These are phyloP conservation scores for Drosophila pectinifera DNA, from an alignment of 1,140 invertebrate genomes.

Conservation along the genomic window DNA sequence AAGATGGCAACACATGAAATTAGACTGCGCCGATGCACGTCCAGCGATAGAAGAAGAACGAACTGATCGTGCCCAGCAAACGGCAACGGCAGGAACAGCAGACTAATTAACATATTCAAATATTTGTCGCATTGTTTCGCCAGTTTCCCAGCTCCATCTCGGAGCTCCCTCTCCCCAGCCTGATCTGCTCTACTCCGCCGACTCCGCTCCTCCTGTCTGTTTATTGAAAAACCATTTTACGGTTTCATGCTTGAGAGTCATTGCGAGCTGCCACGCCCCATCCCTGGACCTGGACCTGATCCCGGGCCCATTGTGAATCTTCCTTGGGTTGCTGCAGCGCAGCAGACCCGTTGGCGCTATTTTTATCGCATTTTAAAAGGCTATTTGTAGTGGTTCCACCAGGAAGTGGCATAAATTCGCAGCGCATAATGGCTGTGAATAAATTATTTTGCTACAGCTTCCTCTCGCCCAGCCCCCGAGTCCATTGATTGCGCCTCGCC, in stretches of 20 bases:
- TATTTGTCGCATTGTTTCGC: constrained; percentile 81
- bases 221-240: constrained; percentile 82
- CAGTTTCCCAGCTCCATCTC: constrained; percentile 43
- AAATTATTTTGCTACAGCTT: constrained; percentile 77
- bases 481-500: constrained; percentile 53
- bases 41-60: constrained; percentile 68
- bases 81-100: constrained; percentile 50
- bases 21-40: constrained; percentile 81
- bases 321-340: constrained; percentile 19
- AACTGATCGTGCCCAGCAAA: constrained; percentile 74
- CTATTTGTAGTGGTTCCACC: constrained; percentile 82
- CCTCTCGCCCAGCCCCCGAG: constrained; percentile 41
- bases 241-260: constrained; percentile 79
- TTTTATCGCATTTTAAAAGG: constrained; percentile 83
- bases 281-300: constrained; percentile 27
- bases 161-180: constrained; percentile 8
- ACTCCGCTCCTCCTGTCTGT: constrained; percentile 22
- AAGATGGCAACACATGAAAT: constrained; percentile 82
- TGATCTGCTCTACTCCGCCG: constrained; percentile 11
- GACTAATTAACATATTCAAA: constrained; percentile 83
- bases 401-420: constrained; percentile 83
- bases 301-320: constrained; percentile 41
- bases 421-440: constrained; percentile 82
- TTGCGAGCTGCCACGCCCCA: constrained; percentile 68
- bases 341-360: constrained; percentile 75